These are phyloP conservation scores for Helicorthomorpha holstii DNA, from an alignment of 1,140 invertebrate species.

Conservation along the genomic window DNA sequence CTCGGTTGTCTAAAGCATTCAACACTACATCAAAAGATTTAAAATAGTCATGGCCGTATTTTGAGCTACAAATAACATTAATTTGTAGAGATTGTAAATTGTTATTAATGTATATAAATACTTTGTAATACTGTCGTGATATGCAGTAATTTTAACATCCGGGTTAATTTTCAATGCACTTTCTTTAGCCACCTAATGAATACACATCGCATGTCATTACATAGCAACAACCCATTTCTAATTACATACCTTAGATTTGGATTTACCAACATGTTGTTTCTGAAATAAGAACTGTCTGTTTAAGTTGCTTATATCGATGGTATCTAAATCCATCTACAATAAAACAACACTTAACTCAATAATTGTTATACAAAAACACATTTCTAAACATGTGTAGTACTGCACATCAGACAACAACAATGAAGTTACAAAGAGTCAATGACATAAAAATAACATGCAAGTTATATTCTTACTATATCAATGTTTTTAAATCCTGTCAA, in stretches of 20 bases:
- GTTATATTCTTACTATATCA: conserved; percentile 88
- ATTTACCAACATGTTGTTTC: conserved; percentile 93
- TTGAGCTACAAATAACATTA: conserved; percentile 42
- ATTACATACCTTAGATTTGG: conserved; percentile 45
- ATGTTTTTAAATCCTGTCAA: conserved; percentile 84
- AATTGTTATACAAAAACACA: background rate
- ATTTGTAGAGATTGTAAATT: background rate
- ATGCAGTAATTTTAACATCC: conserved; percentile 65
- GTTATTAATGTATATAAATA: conserved; percentile 28
- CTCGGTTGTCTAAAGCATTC: conserved; percentile 92
- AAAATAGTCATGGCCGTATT: conserved; percentile 84
- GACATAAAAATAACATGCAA: conserved; percentile 10
- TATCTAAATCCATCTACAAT: conserved; percentile 94
- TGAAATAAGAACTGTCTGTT: conserved; percentile 97
- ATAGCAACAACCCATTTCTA: too few species aligned
- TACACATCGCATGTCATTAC: too few species aligned
- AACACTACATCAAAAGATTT: conserved; percentile 82
- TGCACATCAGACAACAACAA: background rate
- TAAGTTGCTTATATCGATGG: conserved; percentile 98
- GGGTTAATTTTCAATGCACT: conserved; percentile 79
- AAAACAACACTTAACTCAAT: background rate
- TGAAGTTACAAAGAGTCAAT: conserved; percentile 1
- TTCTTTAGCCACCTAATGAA: conserved; percentile 61
- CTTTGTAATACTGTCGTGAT: conserved; percentile 88
- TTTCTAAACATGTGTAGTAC: background rate